phyloP scores from a whole-genome alignment of 2,797 vertebrate genomes.

The Ceryle rudis region DNA sequence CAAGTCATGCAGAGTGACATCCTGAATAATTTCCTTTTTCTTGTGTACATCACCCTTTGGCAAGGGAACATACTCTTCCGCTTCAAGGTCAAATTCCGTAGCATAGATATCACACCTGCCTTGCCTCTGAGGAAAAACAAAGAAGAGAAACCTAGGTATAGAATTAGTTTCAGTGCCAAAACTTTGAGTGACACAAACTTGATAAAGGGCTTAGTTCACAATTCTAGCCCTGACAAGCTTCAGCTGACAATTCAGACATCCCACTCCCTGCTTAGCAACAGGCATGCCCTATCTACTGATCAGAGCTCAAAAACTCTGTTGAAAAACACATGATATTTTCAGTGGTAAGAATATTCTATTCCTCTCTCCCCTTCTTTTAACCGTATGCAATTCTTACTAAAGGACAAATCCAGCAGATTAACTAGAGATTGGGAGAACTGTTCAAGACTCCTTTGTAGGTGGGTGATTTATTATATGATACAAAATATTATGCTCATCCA shows the following conservation, averaged over 20 bases:
- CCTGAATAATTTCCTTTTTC: conserved; percentile 99
- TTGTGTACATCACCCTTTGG: conserved; percentile 99
- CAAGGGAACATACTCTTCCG: conserved; percentile 97
- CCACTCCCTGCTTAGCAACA: conserved; percentile 63
- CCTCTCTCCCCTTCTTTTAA: conserved; percentile 52
- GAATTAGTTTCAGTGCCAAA: conserved; percentile 73
- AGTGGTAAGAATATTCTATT: conserved; percentile 14
- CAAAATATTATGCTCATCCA: conserved; percentile 80
- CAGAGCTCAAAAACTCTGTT: conserved; percentile 56
- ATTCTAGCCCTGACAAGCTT: conserved; percentile 59
- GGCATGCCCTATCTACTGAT: conserved; percentile 77
- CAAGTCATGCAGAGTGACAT: conserved; percentile 97
- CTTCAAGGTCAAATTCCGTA: conserved; percentile 98
- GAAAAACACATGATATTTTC: conserved; percentile 67
- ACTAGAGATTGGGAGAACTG: conserved; percentile 68
- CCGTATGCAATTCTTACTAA: conserved; percentile 68
- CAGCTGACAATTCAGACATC: conserved; percentile 81
- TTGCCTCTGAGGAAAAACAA: conserved; percentile 87
- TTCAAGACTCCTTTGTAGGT: conserved; percentile 73
- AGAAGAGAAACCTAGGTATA: conserved; percentile 69
- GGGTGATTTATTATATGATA: conserved; percentile 79
- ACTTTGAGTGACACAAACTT: conserved; percentile 51
- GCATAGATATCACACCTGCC: conserved; percentile 98
- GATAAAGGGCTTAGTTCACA: conserved; percentile 57
- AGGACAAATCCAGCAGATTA: conserved; percentile 80